Evolutionary conservation across 2,888 invertebrate species (phyloP), one percentile per base, ranked within the genome.

Genomic region (Cyclophora punctaria): DNA sequence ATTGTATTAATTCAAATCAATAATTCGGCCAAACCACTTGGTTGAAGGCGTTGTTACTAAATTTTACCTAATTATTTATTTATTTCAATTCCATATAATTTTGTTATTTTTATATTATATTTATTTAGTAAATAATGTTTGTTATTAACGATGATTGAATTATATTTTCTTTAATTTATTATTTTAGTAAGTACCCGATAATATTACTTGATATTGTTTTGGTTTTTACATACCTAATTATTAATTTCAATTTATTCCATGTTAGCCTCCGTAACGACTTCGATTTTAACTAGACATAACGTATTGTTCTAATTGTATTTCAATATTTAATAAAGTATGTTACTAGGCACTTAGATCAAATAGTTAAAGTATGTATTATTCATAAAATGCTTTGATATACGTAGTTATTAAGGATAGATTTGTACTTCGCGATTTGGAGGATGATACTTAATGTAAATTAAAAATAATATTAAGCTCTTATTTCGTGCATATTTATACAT

Each of bases 261-360:
- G 20, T 20, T 20, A 20, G 20, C 20, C 20, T 20, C 20, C 20
- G 20, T 20, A 20, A 20, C 20, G 20, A 20, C 20, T 20, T 20
- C 20, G 20, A 20, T 20, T 1, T 20, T 20, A 20, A 20, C 20
- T 20, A 20, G 20, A 20, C 20, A 20, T 20, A 20, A 20, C 20
- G 20, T 20, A 20, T 20, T 20, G 20, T 20, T 20, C 20, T 20
- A 20, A 20, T 20, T 20, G 20, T 20, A 49, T 42, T 49, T 7
- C 2, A 41, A 42, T 34, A 45, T 41, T 49, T 48, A 50, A 52
- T 52, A 51, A 37, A 55, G 55, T 60, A 66, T 67, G 60, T 52
- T 62, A 53, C 70, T 67, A 70, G 69, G 64, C 69, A 67, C 72
- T 69, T 80, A 83, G 85, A 85, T 85, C 85, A 85, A 85, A 85